Evolutionary conservation across 2,888 invertebrate genomes (phyloP).

Genomic region (Epistrophe eligans): DNA sequence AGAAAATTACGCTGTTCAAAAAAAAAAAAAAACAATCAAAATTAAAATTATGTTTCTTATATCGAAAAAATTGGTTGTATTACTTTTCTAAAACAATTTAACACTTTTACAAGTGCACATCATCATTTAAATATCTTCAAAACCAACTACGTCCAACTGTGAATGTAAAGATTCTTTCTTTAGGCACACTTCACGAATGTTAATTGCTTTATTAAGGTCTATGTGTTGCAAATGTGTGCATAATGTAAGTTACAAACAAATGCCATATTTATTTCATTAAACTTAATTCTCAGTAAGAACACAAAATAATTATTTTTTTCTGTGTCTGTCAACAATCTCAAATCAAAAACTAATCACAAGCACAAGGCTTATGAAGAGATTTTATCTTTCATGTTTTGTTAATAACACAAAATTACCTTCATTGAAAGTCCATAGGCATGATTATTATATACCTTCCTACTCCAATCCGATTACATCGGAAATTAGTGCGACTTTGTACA

Average conservation of each 20-base stretch:
- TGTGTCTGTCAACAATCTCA: not conserved
- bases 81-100: too few relatives aligned
- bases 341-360: slow-evolving; percentile 31
- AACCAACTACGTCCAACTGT: too few relatives aligned
- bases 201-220: too few relatives aligned
- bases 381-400: slow-evolving; percentile 32
- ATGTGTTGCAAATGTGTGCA: too few relatives aligned
- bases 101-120: too few relatives aligned
- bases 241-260: not conserved
- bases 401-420: slow-evolving; percentile 28
- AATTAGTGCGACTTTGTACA: slow-evolving; percentile 14
- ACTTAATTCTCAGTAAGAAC: not conserved
- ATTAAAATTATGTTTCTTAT: too few relatives aligned
- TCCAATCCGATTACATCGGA: not conserved
- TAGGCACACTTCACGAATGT: too few relatives aligned
- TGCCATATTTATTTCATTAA: not conserved
- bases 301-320: not conserved
- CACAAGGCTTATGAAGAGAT: slow-evolving; percentile 3
- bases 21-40: too few relatives aligned
- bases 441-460: not conserved
- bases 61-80: too few relatives aligned
- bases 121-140: too few relatives aligned
- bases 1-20: too few relatives aligned
- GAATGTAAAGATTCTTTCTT: too few relatives aligned
- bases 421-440: slow-evolving; percentile 3